Evolutionary conservation across 2,113 vertebrate species (phyloP).

Genomic region (Suricata suricatta): DNA sequence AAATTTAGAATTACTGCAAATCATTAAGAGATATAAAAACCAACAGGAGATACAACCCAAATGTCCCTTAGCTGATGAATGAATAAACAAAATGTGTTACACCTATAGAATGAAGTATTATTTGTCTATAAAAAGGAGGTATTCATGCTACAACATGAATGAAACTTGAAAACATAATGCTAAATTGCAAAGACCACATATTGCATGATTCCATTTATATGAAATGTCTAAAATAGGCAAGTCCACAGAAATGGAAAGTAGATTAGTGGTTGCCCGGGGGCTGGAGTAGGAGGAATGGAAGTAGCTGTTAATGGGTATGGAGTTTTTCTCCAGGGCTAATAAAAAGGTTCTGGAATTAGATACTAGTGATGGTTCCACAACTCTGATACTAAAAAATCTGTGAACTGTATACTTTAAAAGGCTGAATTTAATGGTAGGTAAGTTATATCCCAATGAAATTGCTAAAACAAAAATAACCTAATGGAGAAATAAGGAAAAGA

Average conservation of each 20-base stretch:
- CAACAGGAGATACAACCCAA: not conserved
- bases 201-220: not conserved
- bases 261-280: not conserved
- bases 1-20: not conserved
- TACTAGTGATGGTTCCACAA: not conserved
- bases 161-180: not conserved
- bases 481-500: not conserved
- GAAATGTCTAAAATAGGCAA: not conserved
- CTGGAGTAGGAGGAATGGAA: not conserved
- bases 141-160: not conserved
- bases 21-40: not conserved
- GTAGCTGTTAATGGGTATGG: not conserved
- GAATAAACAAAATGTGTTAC: not conserved
- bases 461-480: not conserved
- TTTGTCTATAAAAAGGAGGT: not conserved
- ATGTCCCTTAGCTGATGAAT: not conserved
- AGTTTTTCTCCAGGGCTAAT: not conserved
- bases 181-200: not conserved
- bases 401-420: not conserved
- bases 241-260: not conserved
- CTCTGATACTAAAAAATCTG: not conserved
- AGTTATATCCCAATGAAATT: not conserved
- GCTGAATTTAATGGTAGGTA: not conserved
- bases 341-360: slow-evolving; percentile 2
- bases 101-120: not conserved